These are phyloP conservation scores for Lepidocyrtoides sp. DNA, from an alignment of 2,888 invertebrate genomes.

Conservation along the genomic window DNA sequence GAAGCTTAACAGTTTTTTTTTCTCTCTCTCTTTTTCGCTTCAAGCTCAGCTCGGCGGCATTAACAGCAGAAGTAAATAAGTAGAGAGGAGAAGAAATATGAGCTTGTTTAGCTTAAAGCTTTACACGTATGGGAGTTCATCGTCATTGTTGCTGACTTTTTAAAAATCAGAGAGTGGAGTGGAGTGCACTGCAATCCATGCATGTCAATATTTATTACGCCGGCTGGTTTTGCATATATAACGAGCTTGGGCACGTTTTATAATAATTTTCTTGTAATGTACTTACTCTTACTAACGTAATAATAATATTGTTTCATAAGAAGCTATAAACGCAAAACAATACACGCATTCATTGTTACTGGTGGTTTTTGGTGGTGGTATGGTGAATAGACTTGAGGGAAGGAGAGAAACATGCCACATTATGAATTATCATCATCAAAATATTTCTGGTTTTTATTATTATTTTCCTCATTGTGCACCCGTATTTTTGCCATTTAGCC, in stretches of 20 bases:
- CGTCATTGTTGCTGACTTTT: conserved; percentile 45
- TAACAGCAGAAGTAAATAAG: not conserved
- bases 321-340: conserved; percentile 6
- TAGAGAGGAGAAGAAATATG: conserved; percentile 11
- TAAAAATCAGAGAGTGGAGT: not conserved
- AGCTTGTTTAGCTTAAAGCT: conserved; percentile 35
- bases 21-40: too few species aligned
- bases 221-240: conserved; percentile 47
- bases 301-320: not conserved
- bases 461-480: too few species aligned
- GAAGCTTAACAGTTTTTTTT: conserved; percentile 23
- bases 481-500: too few species aligned
- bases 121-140: conserved; percentile 6
- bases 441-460: conserved; percentile 4
- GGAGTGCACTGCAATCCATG: conserved; percentile 48
- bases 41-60: not conserved
- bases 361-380: too few species aligned
- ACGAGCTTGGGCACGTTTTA: too few species aligned
- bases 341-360: not conserved
- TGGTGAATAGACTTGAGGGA: too few species aligned
- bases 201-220: conserved; percentile 59
- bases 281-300: not conserved
- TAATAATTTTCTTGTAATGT: too few species aligned
- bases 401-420: not conserved
- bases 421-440: not conserved